Percentiles rank a stretch among this genome's conserved stretches.
phyloP scores from a whole-genome alignment of 2,888 invertebrate species.

The Macaria notata region DNA sequence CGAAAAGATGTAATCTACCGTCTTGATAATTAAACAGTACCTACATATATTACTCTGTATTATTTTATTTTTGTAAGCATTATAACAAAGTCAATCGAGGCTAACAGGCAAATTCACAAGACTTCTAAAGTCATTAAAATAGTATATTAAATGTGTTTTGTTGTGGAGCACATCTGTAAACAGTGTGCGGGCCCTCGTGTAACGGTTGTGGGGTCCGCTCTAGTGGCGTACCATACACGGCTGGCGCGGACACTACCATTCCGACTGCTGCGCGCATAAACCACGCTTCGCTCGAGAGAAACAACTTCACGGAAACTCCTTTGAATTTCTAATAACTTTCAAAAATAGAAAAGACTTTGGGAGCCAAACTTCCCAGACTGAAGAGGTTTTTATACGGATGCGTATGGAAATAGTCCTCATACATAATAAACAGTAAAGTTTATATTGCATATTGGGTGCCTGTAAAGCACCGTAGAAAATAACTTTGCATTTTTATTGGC shows the following conservation, averaged over 20 bases:
- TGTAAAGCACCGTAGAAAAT: conserved; percentile 16
- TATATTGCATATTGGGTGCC: conserved; percentile 21
- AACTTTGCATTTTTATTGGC: conserved; percentile 26
- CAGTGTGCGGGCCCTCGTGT: conserved; percentile 16
- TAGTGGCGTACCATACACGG: conserved; percentile 19
- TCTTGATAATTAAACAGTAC: too few relatives aligned
- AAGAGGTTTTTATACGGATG: neutral
- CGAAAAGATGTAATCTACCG: too few relatives aligned
- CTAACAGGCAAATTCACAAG: too few relatives aligned
- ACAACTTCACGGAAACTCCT: conserved; percentile 1
- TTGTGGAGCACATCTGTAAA: conserved; percentile 15
- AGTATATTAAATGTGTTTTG: conserved; percentile 26
- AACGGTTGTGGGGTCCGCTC: conserved; percentile 20
- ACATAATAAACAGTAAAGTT: conserved; percentile 19
- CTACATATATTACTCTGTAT: too few relatives aligned
- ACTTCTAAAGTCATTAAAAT: too few relatives aligned
- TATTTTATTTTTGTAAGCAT: too few relatives aligned
- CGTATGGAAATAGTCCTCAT: conserved; percentile 7
- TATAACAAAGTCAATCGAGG: too few relatives aligned
- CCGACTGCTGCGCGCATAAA: conserved; percentile 3
- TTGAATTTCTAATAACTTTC: neutral
- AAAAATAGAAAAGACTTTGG: neutral
- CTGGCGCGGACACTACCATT: conserved; percentile 13
- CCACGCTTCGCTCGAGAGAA: conserved; percentile 1
- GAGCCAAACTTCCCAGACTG: neutral